phyloP scores from a whole-genome alignment of 2,888 invertebrate genomes.

The Leptura quadrifasciata region DNA sequence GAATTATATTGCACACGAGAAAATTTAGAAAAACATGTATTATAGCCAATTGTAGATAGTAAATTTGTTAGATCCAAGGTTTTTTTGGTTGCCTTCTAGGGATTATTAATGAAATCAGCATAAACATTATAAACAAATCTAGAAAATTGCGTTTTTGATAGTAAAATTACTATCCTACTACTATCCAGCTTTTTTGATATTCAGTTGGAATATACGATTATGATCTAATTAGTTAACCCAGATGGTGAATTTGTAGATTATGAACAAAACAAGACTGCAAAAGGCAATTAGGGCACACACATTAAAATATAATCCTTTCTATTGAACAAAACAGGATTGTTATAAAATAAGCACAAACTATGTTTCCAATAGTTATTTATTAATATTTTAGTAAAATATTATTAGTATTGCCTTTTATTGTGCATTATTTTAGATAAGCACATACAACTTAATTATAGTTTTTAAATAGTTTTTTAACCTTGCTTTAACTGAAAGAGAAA shows the following conservation, averaged over 20 bases:
- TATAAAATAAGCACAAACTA: constrained; percentile 69
- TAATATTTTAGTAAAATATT: constrained; percentile 38
- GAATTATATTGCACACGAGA: no score
- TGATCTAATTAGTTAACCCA: constrained; percentile 96
- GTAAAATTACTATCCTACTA: no score
- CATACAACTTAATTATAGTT: background rate
- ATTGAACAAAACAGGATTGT: constrained; percentile 82
- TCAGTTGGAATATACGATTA: constrained; percentile 97
- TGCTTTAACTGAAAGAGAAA: background rate
- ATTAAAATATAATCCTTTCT: constrained; percentile 83
- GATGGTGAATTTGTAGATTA: constrained; percentile 98
- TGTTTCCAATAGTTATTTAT: constrained; percentile 23
- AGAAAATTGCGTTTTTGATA: no score
- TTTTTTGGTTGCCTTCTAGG: no score
- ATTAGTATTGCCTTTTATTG: constrained; percentile 35
- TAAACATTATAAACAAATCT: no score
- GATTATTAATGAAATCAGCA: no score
- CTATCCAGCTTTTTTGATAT: no score
- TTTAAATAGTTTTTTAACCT: background rate
- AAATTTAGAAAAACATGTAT: no score
- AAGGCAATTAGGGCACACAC: constrained; percentile 88
- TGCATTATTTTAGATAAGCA: background rate
- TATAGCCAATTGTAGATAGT: no score
- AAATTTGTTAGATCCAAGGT: no score
- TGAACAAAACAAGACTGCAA: constrained; percentile 90